Evolutionary conservation across 2,888 invertebrate species (phyloP).

Genomic region (Drosophila recens): DNA sequence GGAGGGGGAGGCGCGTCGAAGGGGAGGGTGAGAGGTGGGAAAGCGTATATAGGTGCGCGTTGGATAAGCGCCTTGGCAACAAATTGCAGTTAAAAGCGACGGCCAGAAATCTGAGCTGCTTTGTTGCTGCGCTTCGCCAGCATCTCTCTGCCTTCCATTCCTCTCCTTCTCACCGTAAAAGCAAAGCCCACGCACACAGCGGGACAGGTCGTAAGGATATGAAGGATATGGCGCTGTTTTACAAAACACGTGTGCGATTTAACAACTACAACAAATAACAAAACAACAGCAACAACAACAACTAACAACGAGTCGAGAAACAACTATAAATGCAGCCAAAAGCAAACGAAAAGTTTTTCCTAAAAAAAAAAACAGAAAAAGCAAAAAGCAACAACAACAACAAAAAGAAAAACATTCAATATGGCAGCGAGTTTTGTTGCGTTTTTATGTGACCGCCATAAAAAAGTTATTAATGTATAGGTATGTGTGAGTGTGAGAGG

Average conservation of each 20-base stretch:
- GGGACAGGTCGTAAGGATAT: slow-evolving; percentile 66
- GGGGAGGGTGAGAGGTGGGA: not conserved
- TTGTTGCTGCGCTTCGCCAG: slow-evolving; percentile 13
- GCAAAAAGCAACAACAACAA: slow-evolving; percentile 37
- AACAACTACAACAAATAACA: slow-evolving; percentile 67
- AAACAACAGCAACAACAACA: slow-evolving; percentile 29
- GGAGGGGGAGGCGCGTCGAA: not conserved
- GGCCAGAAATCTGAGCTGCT: slow-evolving; percentile 61
- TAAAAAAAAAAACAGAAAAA: slow-evolving; percentile 15
- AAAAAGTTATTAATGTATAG: slow-evolving; percentile 76
- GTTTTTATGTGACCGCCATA: slow-evolving; percentile 75
- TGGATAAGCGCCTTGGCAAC: slow-evolving; percentile 69
- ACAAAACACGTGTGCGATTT: slow-evolving; percentile 79
- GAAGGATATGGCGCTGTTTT: slow-evolving; percentile 72
- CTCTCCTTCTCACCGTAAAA: not conserved
- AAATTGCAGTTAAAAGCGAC: slow-evolving; percentile 74
- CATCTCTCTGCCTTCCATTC: no score
- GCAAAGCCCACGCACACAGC: slow-evolving; percentile 39
- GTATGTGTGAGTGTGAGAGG: slow-evolving; percentile 14
- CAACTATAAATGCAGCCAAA: slow-evolving; percentile 50
- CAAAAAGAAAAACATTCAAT: slow-evolving; percentile 46
- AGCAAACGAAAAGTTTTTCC: slow-evolving; percentile 30
- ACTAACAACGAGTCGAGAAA: slow-evolving; percentile 12
- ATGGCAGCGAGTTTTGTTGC: slow-evolving; percentile 69
- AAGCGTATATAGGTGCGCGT: not conserved